phyloP scores from a whole-genome alignment of 2,113 vertebrate species.

The Castor canadensis region DNA sequence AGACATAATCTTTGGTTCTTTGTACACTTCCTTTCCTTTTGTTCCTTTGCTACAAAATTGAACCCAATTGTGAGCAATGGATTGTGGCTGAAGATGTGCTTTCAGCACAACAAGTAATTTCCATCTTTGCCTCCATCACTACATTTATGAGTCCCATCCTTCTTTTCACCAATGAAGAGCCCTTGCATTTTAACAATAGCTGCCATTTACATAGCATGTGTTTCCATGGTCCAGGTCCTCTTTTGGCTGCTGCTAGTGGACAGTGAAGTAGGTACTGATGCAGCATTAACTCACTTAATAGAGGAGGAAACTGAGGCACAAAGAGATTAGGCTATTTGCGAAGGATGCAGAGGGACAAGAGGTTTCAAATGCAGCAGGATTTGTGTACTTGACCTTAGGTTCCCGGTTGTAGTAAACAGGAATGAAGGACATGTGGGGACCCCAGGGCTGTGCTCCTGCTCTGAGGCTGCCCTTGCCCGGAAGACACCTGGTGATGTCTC shows the following conservation, averaged over 20 bases:
- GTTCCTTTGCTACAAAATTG: neutral
- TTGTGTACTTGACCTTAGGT: neutral
- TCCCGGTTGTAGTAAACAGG: fast-evolving
- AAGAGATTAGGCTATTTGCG: neutral
- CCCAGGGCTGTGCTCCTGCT: neutral
- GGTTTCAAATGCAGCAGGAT: neutral
- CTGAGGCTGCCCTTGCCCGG: neutral
- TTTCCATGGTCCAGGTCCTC: neutral
- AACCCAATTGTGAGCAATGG: neutral
- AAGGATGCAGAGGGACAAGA: neutral
- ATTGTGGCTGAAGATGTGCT: neutral
- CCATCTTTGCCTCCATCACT: neutral
- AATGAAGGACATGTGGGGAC: neutral
- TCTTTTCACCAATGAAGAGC: neutral
- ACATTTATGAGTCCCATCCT: no score
- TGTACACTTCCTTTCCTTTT: neutral
- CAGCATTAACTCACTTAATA: neutral
- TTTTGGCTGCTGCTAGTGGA: neutral
- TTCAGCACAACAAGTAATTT: neutral
- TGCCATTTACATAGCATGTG: neutral
- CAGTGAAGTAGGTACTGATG: neutral
- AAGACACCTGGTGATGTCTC: neutral
- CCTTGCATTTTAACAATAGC: neutral
- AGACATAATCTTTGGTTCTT: neutral
- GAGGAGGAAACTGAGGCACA: neutral